Base-by-base conservation (phyloP, 1,140 invertebrate genomes). In the Eciton burchellii region DNA sequence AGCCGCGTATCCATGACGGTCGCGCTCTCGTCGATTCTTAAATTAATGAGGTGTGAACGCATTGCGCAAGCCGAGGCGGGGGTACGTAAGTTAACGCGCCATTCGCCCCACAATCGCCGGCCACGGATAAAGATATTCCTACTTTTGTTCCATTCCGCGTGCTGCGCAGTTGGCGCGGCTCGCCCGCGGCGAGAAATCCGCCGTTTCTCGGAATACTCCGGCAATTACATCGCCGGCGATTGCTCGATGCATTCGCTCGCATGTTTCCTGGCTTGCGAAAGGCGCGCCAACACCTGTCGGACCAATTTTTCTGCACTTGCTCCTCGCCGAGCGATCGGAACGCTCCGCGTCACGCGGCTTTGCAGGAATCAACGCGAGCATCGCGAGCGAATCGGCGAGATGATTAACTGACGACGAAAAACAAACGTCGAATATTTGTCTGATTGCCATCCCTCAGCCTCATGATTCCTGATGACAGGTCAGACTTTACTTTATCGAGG, bases 21-120 rank as follows among this genome's bases (percentile, higher is more conserved):
- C 21, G 24, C 43, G 19, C 41, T 43, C 29, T 35, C 35, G 35
- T 35, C 63, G 62, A 8, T 29, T 56, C 62, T 68, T 43, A 70
- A 79, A 79, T 70, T 76, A 76, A 62, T 57, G 57, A 70, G 63
- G 29, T 76, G 26, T 63, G 63, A 76, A 76, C 72, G 72, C 43
- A 24, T 76, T 76, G 72, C 43, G 72, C 43, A 41, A 76, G n/a
- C 24, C 43, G 26, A 6, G 43, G 26, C 35, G 45, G 14, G 45
- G n/a, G n/a, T n/a, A n/a, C 35, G 21, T 35, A 63, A 49, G 43
- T 56, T 70, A 70, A 70, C 29, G 74, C 43, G n/a, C 57, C 82
- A 68, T 79, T 79, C 21, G 26, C 45, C 52, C 45, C 35, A 63
- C 11, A n/a, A 52, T 6, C 26, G 11, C 45, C 60, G 35, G 73